Conservation (phyloP, 1,140 invertebrate species). For the Ctenoplectra terminalis region DNA sequence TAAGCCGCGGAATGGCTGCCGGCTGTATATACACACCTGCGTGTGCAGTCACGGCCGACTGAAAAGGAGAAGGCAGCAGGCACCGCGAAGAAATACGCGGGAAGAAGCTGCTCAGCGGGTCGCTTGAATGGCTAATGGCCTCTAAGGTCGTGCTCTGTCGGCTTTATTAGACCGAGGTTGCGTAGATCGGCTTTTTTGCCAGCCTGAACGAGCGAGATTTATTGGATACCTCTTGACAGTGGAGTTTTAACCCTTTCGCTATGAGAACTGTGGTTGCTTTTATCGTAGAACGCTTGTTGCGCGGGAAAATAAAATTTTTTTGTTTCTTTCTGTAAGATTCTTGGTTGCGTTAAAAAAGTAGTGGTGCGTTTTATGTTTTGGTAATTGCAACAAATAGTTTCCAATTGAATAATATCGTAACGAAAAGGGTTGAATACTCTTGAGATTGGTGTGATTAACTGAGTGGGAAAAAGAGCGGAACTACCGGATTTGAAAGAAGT, state of each 20-base stretch:
- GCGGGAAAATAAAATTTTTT: too few species aligned
- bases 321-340: too few species aligned
- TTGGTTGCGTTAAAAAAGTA: too few species aligned
- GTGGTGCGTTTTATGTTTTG: too few species aligned
- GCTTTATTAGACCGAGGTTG: constrained; percentile 3
- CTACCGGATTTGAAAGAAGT: constrained; percentile 20
- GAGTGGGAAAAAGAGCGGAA: neutral
- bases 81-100: constrained; percentile 34
- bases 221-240: neutral
- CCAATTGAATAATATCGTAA: neutral
- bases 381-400: too few species aligned
- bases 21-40: neutral
- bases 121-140: constrained; percentile 22
- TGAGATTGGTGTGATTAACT: neutral
- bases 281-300: neutral
- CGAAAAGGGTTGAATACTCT: constrained; percentile 13
- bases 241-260: neutral
- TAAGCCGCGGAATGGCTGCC: constrained; percentile 41
- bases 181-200: neutral
- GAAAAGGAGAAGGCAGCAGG: constrained; percentile 32
- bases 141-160: neutral
- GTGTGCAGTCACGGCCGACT: neutral
- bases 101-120: constrained; percentile 26
- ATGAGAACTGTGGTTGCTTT: neutral
- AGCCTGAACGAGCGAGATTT: neutral